These are phyloP conservation scores for Anhinga anhinga DNA, from an alignment of 2,113 vertebrate species.

Conservation along the genomic window DNA sequence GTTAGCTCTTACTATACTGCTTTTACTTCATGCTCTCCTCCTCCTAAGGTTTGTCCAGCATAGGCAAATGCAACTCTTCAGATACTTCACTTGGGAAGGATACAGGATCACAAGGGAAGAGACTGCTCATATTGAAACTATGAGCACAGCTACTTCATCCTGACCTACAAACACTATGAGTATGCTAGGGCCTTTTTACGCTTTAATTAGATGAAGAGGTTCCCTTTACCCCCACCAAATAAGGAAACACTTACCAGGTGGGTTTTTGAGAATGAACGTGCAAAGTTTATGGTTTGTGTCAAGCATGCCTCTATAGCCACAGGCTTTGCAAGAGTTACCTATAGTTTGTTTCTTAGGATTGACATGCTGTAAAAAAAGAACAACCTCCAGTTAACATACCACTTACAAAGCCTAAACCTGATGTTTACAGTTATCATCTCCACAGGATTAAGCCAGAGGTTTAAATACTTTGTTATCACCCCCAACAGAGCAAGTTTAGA, in stretches of 20 bases:
- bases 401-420: neutral
- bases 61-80: neutral
- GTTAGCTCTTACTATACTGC: rapidly evolving
- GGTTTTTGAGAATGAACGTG: slow-evolving; percentile 99
- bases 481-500: neutral
- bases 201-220: neutral
- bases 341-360: slow-evolving; percentile 99
- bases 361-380: slow-evolving; percentile 83
- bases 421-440: neutral
- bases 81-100: neutral
- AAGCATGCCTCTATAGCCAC: slow-evolving; percentile 97
- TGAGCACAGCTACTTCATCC: neutral
- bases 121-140: neutral
- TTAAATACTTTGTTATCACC: neutral
- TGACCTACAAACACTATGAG: neutral
- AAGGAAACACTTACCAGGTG: slow-evolving; percentile 85
- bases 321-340: slow-evolving; percentile 98
- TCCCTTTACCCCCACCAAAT: neutral
- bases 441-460: rapidly evolving
- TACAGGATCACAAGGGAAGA: rapidly evolving
- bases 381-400: neutral
- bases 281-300: slow-evolving; percentile 99
- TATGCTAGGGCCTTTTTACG: neutral
- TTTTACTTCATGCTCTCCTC: neutral
- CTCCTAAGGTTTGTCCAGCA: neutral